Base-by-base conservation (phyloP, 1,140 invertebrate species). In the Musca domestica region DNA sequence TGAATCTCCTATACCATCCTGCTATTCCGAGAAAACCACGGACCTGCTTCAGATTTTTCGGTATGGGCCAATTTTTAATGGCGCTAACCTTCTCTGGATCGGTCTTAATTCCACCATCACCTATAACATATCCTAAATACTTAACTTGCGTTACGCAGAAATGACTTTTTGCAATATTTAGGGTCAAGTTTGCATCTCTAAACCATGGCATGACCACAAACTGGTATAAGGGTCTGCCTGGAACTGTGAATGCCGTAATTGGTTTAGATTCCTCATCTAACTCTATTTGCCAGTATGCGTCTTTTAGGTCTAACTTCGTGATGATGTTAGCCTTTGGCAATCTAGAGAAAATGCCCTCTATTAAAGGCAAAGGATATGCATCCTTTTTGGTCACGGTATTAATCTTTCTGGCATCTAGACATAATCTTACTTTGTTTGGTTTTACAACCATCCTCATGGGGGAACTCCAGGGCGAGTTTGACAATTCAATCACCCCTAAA, bases 171-270 rank as follows among this genome's bases (percentile, higher is more conserved):
- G n/a, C n/a, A n/a, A n/a, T n/a, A n/a, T n/a, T n/a, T n/a, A n/a
- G n/a, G n/a, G n/a, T n/a, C n/a, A n/a, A n/a, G n/a, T n/a, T n/a
- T n/a, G n/a, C n/a, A n/a, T n/a, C n/a, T n/a, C n/a, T n/a, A n/a
- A n/a, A n/a, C n/a, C n/a, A n/a, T 78, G 2, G 74, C 74, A n/a
- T n/a, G n/a, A n/a, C n/a, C n/a, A n/a, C n/a, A n/a, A n/a, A n/a
- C n/a, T n/a, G n/a, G n/a, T n/a, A 47, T 73, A 34, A 14, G 67
- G 73, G 25, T 74, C 75, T 10, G 74, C 70, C 51, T 77, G 73
- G 69, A 12, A 70, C 69, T 12, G 71, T 69, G 52, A 83, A 82
- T 0, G 76, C 81, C 2, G 83, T 84, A 64, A 83, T 84, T 7
- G 71, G 66, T 48, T 67, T 58, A n/a, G 67, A 71, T 10, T 67